Percentiles rank a stretch among this genome's conserved stretches.
Evolutionary conservation across 2,888 invertebrate species (phyloP).

Genomic region (Meteorus colon): DNA sequence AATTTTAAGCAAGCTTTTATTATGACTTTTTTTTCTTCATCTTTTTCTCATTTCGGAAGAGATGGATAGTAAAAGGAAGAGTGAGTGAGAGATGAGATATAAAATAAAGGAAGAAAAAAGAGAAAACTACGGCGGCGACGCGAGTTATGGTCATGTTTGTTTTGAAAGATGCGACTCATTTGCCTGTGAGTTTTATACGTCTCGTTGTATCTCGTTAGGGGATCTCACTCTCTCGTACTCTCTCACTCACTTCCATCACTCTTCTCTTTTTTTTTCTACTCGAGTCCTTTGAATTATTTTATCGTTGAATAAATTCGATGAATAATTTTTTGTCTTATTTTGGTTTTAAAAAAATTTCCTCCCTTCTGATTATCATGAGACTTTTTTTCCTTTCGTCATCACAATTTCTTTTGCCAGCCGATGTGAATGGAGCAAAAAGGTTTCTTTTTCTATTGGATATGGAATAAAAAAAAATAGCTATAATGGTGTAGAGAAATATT

Average conservation of each 20-base stretch:
- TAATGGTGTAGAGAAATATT: not conserved
- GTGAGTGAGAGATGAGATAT: not conserved
- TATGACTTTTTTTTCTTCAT: conserved; percentile 16
- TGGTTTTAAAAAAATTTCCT: conserved; percentile 24
- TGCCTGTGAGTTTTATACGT: conserved; percentile 50
- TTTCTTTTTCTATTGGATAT: not conserved
- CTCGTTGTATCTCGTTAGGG: conserved; percentile 50
- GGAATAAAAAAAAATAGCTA: not conserved
- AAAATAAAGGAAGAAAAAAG: conserved; percentile 35
- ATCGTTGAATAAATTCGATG: conserved; percentile 51
- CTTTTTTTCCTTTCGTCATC: conserved; percentile 3
- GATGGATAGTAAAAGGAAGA: conserved; percentile 18
- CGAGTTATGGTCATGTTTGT: conserved; percentile 54
- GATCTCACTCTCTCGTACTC: conserved; percentile 43
- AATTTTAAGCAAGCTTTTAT: conserved; percentile 27
- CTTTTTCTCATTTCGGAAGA: conserved; percentile 17
- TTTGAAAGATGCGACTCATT: conserved; percentile 56
- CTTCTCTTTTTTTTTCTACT: conserved; percentile 24
- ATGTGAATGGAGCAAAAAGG: not conserved
- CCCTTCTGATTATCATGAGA: conserved; percentile 6
- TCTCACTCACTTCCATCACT: conserved; percentile 32
- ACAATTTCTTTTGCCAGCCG: conserved; percentile 21
- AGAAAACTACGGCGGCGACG: not conserved
- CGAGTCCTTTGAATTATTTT: conserved; percentile 51
- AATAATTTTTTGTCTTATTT: conserved; percentile 39